Base-by-base conservation (phyloP, 1,140 invertebrate genomes). In the Drosophila pandora region DNA sequence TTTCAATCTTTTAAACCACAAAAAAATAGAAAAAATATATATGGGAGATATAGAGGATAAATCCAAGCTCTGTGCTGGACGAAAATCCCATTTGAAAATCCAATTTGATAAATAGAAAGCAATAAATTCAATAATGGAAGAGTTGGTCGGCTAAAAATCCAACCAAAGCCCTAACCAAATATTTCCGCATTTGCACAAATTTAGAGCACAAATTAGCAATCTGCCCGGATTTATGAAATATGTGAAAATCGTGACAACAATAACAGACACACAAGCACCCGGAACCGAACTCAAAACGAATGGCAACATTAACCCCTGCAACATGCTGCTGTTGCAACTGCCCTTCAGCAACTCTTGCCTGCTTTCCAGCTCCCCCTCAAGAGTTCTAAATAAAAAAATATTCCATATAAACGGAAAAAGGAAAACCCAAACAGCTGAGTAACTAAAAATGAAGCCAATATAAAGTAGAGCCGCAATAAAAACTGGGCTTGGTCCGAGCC, bases 371-470 rank as follows among this genome's bases (percentile, higher is more conserved):
- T 17, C n/a, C 63, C 41, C 17, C 62, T 23, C 30, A 2, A 1
- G 34, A n/a, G 12, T 12, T 41, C 12, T 9, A 1, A n/a, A 12
- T 25, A 28, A 21, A 17, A 21, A 28, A 17, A 37, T 17, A 37
- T 17, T 12, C 17, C n/a, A 39, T 22, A n/a, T 30, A 37, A 23
- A 25, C 9, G 5, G 13, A 34, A 39, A 50, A 50, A 25, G 25
- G 23, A 45, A 73, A 74, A 70, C 53, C 60, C 59, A 70, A 87
- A 78, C 81, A 85, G 81, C 81, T 85, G 82, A 85, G 82, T 85
- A 85, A 85, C 82, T 85, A 87, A 81, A 87, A 85, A 78, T 85
- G 82, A 85, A 87, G 82, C 82, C 82, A 85, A 85, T 85, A 77
- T 85, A 77, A 79, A 80, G 73, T 68, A 76, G 56, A 45, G 71